These are phyloP conservation scores for Drosophila sturtevanti DNA, from an alignment of 1,140 invertebrate genomes.

Conservation along the genomic window DNA sequence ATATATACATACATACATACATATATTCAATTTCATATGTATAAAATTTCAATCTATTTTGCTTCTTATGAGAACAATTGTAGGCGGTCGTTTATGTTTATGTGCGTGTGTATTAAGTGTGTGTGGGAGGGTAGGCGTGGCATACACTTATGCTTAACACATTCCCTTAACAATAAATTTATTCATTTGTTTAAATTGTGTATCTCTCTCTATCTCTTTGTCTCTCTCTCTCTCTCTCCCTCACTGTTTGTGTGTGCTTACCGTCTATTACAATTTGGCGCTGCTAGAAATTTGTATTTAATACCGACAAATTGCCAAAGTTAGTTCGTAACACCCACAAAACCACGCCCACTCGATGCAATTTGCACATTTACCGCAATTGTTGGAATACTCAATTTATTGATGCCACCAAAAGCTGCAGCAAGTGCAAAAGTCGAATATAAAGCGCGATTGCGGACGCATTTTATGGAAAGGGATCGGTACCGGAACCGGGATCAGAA, in stretches of 20 bases:
- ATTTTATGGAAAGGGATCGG: background rate
- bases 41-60: conserved; percentile 25
- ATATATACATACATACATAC: background rate
- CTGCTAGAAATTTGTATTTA: conserved; percentile 69
- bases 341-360: background rate
- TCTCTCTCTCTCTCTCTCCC: no score
- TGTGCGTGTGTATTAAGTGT: background rate
- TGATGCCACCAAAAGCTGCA: conserved; percentile 19
- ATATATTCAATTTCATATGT: conserved; percentile 52
- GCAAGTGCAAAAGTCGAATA: conserved; percentile 16
- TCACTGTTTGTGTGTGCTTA: conserved; percentile 51
- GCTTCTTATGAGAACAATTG: background rate
- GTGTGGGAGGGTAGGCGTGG: no score
- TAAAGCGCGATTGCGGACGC: background rate
- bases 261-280: conserved; percentile 74
- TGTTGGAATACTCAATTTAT: background rate
- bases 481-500: no score
- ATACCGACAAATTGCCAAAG: conserved; percentile 69
- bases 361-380: conserved; percentile 1
- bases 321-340: conserved; percentile 37
- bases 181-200: background rate
- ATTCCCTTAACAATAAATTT: background rate
- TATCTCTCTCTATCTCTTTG: no score
- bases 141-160: background rate
- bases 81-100: background rate